phyloP scores from a whole-genome alignment of 2,888 invertebrate genomes.

The Himalopsyche anomala region DNA sequence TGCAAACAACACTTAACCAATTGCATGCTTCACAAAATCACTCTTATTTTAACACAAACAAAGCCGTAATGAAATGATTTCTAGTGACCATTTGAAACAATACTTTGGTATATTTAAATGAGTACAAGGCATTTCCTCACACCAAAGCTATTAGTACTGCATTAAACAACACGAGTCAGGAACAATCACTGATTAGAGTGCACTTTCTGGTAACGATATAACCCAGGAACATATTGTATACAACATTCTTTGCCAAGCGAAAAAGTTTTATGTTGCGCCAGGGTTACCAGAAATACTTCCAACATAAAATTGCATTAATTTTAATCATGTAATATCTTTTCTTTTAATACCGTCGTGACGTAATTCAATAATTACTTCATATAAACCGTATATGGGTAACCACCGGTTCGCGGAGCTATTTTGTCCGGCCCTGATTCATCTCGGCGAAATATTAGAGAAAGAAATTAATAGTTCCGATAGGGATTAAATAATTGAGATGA shows the following conservation, averaged over 20 bases:
- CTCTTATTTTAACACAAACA: not conserved
- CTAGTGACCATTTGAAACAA: not conserved
- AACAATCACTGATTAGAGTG: conserved; percentile 54
- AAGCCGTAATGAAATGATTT: not conserved
- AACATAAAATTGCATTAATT: no score
- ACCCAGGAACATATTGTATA: conserved; percentile 50
- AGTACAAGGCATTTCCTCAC: conserved; percentile 46
- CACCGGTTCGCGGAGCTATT: no score
- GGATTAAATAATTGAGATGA: no score
- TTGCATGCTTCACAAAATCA: not conserved
- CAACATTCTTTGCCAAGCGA: conserved; percentile 51
- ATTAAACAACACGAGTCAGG: conserved; percentile 50
- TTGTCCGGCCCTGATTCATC: no score
- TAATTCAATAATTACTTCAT: no score
- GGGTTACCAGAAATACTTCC: not conserved
- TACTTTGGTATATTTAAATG: conserved; percentile 46
- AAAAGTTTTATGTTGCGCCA: not conserved
- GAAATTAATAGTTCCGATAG: no score
- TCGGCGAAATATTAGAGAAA: no score
- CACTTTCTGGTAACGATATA: conserved; percentile 51
- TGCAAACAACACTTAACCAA: not conserved
- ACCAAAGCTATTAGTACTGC: conserved; percentile 51
- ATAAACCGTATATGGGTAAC: no score
- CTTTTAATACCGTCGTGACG: no score
- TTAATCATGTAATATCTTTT: no score